A percentile compares a stretch with the other conserved stretches of the same genome.
These are phyloP conservation scores for Sparus aurata DNA, from an alignment of 2,797 vertebrate species.

Conservation along the genomic window DNA sequence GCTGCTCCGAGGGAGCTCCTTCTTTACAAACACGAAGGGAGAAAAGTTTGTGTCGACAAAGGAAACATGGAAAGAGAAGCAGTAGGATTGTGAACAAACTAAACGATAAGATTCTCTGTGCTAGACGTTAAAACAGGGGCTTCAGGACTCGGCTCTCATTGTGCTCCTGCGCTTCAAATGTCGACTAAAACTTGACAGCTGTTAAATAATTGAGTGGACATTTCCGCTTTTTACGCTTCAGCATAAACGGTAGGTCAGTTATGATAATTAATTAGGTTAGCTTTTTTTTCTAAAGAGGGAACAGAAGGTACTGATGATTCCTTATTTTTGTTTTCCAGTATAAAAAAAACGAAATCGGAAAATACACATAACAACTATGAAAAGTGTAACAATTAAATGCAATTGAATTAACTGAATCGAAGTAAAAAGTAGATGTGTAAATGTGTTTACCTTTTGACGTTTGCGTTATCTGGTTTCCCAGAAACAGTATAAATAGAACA, in stretches of 20 bases:
- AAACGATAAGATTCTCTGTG: not conserved
- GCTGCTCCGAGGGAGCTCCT: conserved; percentile 43
- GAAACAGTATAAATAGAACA: too few species aligned
- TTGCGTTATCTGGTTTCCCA: too few species aligned
- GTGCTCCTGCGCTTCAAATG: conserved; percentile 7
- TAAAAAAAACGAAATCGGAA: not conserved
- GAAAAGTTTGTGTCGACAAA: conserved; percentile 56
- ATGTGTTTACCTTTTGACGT: too few species aligned
- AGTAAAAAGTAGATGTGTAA: too few species aligned
- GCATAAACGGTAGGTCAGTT: conserved; percentile 39
- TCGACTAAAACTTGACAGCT: conserved; percentile 37
- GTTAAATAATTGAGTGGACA: conserved; percentile 60
- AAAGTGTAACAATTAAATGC: too few species aligned
- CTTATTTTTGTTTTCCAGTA: not conserved
- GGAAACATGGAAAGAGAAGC: conserved; percentile 22
- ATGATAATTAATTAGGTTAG: conserved; percentile 11
- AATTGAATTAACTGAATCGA: too few species aligned
- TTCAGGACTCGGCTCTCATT: not conserved
- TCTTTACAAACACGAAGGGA: conserved; percentile 31
- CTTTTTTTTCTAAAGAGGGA: not conserved
- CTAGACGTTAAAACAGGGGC: not conserved
- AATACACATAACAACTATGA: not conserved
- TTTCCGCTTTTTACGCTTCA: conserved; percentile 54
- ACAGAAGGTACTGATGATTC: not conserved
- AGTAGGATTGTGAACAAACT: not conserved